Evolutionary conservation across 2,797 vertebrate genomes (phyloP).

Genomic region (Platyrinchus mystaceus): DNA sequence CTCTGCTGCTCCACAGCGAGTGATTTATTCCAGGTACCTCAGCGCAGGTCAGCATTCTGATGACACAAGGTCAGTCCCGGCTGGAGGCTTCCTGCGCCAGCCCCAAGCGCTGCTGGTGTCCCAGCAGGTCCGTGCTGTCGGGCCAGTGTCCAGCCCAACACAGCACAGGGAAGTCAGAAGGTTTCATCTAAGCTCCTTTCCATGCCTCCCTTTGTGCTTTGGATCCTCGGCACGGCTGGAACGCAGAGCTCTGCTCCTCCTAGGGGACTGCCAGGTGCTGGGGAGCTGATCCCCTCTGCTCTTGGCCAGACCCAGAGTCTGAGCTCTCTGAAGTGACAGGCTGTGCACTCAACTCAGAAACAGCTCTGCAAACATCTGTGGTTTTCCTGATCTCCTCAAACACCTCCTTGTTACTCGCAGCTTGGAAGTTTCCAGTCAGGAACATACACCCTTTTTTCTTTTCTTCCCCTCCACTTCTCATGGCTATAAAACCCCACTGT

Average conservation of each 20-base stretch:
- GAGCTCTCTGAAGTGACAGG: neutral
- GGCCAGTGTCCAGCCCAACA: neutral
- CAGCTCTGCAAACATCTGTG: neutral
- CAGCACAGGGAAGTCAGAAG: neutral
- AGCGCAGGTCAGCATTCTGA: neutral
- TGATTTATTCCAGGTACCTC: neutral
- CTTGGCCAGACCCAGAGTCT: neutral
- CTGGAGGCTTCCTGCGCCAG: neutral
- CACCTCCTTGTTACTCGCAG: neutral
- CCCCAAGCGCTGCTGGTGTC: neutral
- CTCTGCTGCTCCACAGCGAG: neutral
- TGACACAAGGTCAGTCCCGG: neutral
- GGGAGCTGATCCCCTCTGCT: neutral
- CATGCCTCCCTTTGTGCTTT: neutral
- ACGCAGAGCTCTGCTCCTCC: neutral
- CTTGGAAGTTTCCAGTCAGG: conserved; percentile 26
- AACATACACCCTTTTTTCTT: neutral
- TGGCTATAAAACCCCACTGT: conserved; percentile 8
- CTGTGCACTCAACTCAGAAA: neutral
- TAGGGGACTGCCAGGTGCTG: neutral
- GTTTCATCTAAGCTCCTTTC: neutral
- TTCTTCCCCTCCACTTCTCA: neutral
- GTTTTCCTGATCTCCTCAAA: conserved; percentile 36
- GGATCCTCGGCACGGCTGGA: neutral
- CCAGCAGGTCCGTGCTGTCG: neutral